Conservation (phyloP, 2,888 invertebrate genomes). For the Synanthedon andrenaeformis region DNA sequence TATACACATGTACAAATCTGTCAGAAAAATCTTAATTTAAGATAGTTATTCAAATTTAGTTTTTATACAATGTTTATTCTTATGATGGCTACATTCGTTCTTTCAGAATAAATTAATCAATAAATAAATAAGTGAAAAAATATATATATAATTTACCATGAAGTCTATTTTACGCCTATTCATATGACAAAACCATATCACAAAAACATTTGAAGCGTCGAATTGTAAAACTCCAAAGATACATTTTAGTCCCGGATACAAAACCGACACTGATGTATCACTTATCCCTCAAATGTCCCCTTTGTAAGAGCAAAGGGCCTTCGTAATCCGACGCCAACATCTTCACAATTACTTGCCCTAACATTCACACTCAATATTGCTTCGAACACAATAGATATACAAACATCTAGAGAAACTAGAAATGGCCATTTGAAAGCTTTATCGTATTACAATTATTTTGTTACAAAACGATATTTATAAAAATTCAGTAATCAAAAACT, state of each 20-base stretch:
- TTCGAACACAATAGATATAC: conserved; percentile 32
- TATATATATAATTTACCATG: too few relatives aligned
- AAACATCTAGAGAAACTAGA: conserved; percentile 14
- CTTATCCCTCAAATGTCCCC: conserved; percentile 24
- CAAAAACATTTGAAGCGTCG: neutral
- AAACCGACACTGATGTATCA: conserved; percentile 58
- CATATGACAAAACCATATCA: neutral
- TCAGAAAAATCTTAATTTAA: too few relatives aligned
- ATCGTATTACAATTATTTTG: neutral
- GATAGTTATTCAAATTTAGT: too few relatives aligned
- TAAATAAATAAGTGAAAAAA: too few relatives aligned
- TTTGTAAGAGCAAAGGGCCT: conserved; percentile 23
- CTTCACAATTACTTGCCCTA: conserved; percentile 59
- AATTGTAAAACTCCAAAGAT: neutral
- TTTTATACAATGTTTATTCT: too few relatives aligned
- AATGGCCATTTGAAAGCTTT: conserved; percentile 3
- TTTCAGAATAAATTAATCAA: too few relatives aligned
- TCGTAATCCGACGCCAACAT: conserved; percentile 43
- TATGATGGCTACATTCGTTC: too few relatives aligned
- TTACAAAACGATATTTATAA: neutral
- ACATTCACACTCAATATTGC: conserved; percentile 57
- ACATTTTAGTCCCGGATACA: neutral
- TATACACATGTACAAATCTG: too few relatives aligned
- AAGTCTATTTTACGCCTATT: too few relatives aligned
- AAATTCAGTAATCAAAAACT: too few relatives aligned